Evolutionary conservation across 2,113 vertebrate species (phyloP), one percentile per base, ranked within the genome.

Genomic region (Corythoichthys haematopterus): DNA sequence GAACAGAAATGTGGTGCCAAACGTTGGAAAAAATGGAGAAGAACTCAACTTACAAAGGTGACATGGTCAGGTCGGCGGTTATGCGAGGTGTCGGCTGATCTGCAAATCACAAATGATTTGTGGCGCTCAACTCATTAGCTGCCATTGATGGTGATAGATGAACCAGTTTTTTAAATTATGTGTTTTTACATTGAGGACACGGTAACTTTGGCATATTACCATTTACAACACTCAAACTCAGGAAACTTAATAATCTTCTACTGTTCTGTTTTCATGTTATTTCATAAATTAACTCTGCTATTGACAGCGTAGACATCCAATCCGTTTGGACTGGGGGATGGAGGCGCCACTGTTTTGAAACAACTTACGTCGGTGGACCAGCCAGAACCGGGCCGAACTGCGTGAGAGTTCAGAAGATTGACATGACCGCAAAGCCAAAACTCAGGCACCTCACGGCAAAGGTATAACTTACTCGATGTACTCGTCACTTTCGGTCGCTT

Each of bases 351-450:
- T 7, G 40, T 8, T 43, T 14, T 16, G 10, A 6, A 52, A 53
- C 35, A 2, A 82, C 86, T 87, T 7, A 88, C 87, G 3, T 50
- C 72, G 64, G 4, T 66, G 72, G 55, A 77, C 64, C 53, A 82
- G 53, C 10, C 51, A 45, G 66, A 88, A 88, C 0, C 43, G 3
- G 11, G 16, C 10, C n/a, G 72, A 70, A 14, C 85, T 87, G 76
- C 33, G 20, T 3, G 37, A n/a, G 2, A 28, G 15, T 28, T 28
- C 20, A 69, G 3, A 64, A 14, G 68, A 38, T 36, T 58, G 1
- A 3, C 3, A 1, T 2, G 36, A 40, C 6, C 3, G 38, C 38
- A 40, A 40, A 40, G 3, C 38, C 6, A 40, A 28, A 28, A 28
- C 20, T 28, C 20, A 28, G 20, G 20, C 20, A 28, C 20, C 20